Evolutionary conservation across 2,797 vertebrate species (phyloP), one percentile per base, ranked within the genome.

Genomic region (Diplodus puntazzo): DNA sequence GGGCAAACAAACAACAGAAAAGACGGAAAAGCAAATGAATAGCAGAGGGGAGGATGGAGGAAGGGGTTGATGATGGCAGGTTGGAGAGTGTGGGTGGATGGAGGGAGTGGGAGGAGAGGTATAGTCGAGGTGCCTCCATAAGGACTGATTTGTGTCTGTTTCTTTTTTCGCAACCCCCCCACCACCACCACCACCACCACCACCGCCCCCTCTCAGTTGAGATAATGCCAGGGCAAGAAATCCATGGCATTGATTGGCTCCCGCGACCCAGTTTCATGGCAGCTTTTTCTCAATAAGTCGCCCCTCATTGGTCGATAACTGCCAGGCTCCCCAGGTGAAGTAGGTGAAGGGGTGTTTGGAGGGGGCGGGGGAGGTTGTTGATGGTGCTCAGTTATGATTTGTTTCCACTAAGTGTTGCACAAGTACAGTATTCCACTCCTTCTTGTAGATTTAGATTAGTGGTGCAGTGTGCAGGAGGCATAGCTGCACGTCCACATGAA

Each of bases 211-310:
- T 84, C 84, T 78, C 67, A 87, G 87, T 89, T 90, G 88, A 92
- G 92, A 94, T 93, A 94, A 94, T 90, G 91, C 93, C 92, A 89
- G 76, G 87, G 83, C 84, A 77, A 91, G 87, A 90, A 95, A 95
- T 95, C 95, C 73, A 95, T 95, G 89, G 76, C 90, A 95, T 95
- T 92, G 95, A 95, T 94, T 92, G 91, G 88, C 88, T 89, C 65
- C 85, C 71, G 88, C 81, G 89, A 94, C 94, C 94, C 93, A 94
- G 87, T 95, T 95, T 92, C 90, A 92, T 93, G 91, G 92, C 91
- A 93, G 93, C 90, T 90, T 93, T 94, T 95, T 95, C 92, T 92
- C 92, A 92, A 94, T 94, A 95, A 94, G 91, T 93, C 77, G 75
- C 88, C 85, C 81, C 25, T 88, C 75, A 65, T 85, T 91, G 93